Evolutionary conservation across 1,140 invertebrate genomes (phyloP).

Genomic region (Pristionchus pacificus): DNA sequence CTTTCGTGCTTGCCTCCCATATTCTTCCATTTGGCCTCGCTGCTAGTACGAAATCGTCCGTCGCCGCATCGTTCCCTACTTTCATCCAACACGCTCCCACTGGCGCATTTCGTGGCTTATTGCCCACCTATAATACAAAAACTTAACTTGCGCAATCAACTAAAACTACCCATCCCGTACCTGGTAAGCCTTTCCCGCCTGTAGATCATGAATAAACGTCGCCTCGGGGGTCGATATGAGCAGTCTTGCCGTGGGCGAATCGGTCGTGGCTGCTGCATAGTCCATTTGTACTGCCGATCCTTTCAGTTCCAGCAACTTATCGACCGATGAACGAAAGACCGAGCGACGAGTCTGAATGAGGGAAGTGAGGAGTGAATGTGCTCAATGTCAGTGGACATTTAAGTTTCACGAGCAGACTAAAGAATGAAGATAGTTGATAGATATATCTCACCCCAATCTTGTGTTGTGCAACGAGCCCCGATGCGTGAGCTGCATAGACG

Average conservation of each 20-base stretch:
- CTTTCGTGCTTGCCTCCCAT: neutral
- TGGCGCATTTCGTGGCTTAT: conserved; percentile 15
- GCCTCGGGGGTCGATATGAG: conserved; percentile 19
- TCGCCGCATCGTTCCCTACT: neutral
- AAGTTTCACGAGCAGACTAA: too few species aligned
- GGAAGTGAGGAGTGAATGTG: too few species aligned
- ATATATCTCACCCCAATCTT: neutral
- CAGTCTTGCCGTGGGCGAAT: too few species aligned
- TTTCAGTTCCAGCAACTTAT: conserved; percentile 19
- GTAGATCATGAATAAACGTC: conserved; percentile 9
- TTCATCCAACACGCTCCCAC: conserved; percentile 27
- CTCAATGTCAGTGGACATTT: too few species aligned
- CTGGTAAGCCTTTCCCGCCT: conserved; percentile 6
- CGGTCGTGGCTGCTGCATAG: neutral
- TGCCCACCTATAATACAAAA: conserved; percentile 14
- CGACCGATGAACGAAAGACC: neutral
- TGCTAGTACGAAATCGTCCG: conserved; percentile 6
- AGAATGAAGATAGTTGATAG: neutral
- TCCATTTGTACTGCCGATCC: conserved; percentile 25
- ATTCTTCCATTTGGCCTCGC: neutral
- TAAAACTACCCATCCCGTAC: conserved; percentile 5
- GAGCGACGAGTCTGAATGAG: neutral
- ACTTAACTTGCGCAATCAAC: neutral
- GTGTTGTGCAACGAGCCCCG: neutral
- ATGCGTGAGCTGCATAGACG: neutral